Base-by-base conservation (phyloP, 1,140 invertebrate genomes). In the Diuraphis noxia region DNA sequence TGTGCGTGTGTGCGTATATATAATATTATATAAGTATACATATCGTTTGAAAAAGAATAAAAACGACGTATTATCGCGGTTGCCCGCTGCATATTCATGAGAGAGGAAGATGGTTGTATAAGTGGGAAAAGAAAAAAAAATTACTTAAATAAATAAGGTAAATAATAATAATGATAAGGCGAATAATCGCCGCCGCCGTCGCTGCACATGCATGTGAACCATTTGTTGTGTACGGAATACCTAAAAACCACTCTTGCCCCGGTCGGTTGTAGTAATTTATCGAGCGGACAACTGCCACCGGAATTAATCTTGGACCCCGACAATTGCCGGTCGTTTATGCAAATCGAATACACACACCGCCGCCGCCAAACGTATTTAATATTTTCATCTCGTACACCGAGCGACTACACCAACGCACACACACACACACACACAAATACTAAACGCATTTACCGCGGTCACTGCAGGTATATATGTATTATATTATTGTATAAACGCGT, bases 261-360 rank as follows among this genome's bases (percentile, higher is more conserved):
- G 72, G 88, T 46, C 88, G 88, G 88, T 90, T 90, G 88, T 90
- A 90, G 88, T 90, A 90, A 90, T 90, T 90, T 90, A 90, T 90
- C 88, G 88, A 90, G 72, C 88, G 89, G 88, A 91, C 89, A 82
- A 91, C 89, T 91, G 89, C 89, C 89, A 91, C 89, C 89, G 89
- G 89, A 91, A 91, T 91, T 91, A 81, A 91, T 91, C 89, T 91
- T 38, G 77, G 89, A 46, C 72, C 72, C 88, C 88, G 88, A 91
- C 89, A 52, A 91, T 90, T 90, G 88, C 88, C 88, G 88, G 88
- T 77, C 88, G 63, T 89, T 81, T 90, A 90, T 90, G 88, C 77
- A 90, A 90, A 90, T 90, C 88, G 77, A 90, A 90, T 90, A 81
- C 77, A 49, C 72, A 25, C 34, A 6, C 49, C 25, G 30, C 19